These are phyloP conservation scores for Hippoglossus hippoglossus DNA, from an alignment of 2,797 vertebrate genomes.

Conservation along the genomic window DNA sequence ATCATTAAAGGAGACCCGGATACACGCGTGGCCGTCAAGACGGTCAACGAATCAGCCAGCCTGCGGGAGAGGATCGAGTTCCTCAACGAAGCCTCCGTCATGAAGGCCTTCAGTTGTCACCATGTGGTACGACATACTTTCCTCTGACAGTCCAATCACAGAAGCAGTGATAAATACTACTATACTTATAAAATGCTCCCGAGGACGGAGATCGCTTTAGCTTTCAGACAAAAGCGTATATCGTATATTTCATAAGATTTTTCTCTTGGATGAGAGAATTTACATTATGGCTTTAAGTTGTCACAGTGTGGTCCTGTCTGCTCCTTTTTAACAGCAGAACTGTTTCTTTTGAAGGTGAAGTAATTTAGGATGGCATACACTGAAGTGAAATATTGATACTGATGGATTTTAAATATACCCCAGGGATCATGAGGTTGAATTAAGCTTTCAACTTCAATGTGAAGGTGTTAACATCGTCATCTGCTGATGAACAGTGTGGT, in stretches of 20 bases:
- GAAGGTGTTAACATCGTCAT: too few relatives aligned
- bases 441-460: neutral
- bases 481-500: too few relatives aligned
- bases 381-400: neutral
- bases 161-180: too few relatives aligned
- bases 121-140: conserved; percentile 90
- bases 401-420: too few relatives aligned
- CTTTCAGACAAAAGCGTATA: too few relatives aligned
- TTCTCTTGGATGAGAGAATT: too few relatives aligned
- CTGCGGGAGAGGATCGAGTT: conserved; percentile 97
- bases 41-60: conserved; percentile 95
- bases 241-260: too few relatives aligned
- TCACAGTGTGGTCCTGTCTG: too few relatives aligned
- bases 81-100: conserved; percentile 97
- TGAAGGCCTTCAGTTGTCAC: conserved; percentile 98
- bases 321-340: too few relatives aligned
- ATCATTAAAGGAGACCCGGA: conserved; percentile 94
- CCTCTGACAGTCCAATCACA: neutral
- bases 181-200: too few relatives aligned
- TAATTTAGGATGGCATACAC: neutral
- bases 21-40: conserved; percentile 94
- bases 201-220: too few relatives aligned
- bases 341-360: neutral
- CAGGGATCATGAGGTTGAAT: neutral
- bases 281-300: too few relatives aligned